phyloP scores from a whole-genome alignment of 1,140 invertebrate species.

The Meloidogyne chitwoodi region DNA sequence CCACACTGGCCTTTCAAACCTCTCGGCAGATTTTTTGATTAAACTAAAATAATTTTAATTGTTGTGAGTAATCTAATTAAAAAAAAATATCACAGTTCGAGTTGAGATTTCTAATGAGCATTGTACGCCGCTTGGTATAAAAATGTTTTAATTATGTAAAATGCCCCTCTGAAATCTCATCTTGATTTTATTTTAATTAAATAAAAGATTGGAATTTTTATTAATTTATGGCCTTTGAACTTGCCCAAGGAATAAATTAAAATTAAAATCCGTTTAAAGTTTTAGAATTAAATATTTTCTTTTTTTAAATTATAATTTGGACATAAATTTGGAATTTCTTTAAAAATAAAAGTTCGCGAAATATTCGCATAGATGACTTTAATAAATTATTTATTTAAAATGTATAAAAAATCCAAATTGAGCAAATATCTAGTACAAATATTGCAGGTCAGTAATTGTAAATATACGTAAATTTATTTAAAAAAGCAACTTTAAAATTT shows the following conservation, averaged over 20 bases:
- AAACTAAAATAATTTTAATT: background rate
- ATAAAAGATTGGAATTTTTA: slow-evolving; percentile 6
- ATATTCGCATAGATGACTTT: no score
- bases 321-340: no score
- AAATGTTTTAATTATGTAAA: slow-evolving; percentile 16
- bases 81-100: background rate
- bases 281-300: no score
- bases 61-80: no score
- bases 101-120: slow-evolving; percentile 41
- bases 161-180: slow-evolving; percentile 43
- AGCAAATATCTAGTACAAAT: no score
- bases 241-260: no score
- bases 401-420: no score
- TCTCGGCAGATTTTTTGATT: background rate
- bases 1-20: slow-evolving; percentile 45
- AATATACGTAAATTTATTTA: background rate
- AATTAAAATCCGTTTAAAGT: no score
- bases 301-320: no score
- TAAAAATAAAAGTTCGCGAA: no score
- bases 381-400: no score
- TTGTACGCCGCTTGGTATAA: slow-evolving; percentile 5
- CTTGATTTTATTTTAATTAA: background rate
- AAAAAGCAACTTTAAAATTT: background rate
- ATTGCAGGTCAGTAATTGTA: no score
- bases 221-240: background rate